phyloP scores from a whole-genome alignment of 2,797 vertebrate species.

The Sarcoramphus papa region DNA sequence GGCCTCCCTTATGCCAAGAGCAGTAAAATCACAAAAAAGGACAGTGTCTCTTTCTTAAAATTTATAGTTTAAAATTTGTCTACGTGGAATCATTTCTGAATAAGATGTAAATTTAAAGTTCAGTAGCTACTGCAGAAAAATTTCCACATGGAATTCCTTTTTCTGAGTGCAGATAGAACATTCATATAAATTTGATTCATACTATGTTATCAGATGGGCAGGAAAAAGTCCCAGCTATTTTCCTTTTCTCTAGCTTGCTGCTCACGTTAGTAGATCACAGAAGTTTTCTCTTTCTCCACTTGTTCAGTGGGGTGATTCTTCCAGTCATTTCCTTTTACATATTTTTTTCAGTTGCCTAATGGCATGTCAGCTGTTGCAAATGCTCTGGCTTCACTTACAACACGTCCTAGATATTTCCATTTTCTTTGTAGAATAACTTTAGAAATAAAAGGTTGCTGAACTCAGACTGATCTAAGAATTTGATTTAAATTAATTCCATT shows the following conservation, averaged over 20 bases:
- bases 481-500: constrained; percentile 31
- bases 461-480: constrained; percentile 15
- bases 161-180: not conserved
- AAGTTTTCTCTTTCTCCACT: not conserved
- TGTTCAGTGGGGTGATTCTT: not conserved
- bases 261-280: not conserved
- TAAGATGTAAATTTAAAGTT: not conserved
- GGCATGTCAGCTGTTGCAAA: constrained; percentile 26
- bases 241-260: not conserved
- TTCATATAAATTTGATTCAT: not conserved
- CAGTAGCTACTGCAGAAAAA: not conserved
- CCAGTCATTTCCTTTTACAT: not conserved
- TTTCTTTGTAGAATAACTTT: not conserved
- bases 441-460: constrained; percentile 31
- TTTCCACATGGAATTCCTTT: not conserved
- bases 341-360: not conserved
- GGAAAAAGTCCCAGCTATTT: not conserved
- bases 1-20: not conserved
- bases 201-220: not conserved
- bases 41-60: not conserved
- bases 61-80: not conserved
- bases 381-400: constrained; percentile 11
- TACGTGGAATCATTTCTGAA: not conserved
- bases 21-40: not conserved
- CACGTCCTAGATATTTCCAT: not conserved